These are phyloP conservation scores for Deilephila elpenor DNA, from an alignment of 2,888 invertebrate genomes.

Conservation along the genomic window DNA sequence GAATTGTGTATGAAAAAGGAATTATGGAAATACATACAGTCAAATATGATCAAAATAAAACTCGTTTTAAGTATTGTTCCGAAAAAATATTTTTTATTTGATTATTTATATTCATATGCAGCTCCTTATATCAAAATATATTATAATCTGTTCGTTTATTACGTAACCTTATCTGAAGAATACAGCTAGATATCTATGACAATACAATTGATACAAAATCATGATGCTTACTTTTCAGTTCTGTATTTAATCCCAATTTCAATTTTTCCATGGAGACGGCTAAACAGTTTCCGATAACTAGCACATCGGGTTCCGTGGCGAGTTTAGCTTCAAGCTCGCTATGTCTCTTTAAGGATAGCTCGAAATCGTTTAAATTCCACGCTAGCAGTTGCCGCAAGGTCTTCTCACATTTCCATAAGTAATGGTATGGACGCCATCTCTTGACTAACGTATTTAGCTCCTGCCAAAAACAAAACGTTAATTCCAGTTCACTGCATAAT, in stretches of 20 bases:
- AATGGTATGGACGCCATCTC: slow-evolving; percentile 94
- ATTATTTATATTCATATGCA: too few species aligned
- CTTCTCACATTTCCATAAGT: slow-evolving; percentile 94
- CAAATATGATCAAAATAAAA: too few species aligned
- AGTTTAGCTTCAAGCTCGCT: slow-evolving; percentile 91
- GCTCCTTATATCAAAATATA: too few species aligned
- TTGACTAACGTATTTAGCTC: slow-evolving; percentile 92
- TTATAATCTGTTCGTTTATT: too few species aligned
- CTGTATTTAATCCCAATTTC: slow-evolving; percentile 93
- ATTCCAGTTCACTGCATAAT: slow-evolving; percentile 20
- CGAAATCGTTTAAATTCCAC: slow-evolving; percentile 90
- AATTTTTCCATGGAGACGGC: slow-evolving; percentile 93
- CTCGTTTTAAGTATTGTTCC: too few species aligned
- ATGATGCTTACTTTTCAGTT: slow-evolving; percentile 88
- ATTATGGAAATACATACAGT: neutral
- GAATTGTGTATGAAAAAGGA: neutral
- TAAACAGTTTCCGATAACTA: slow-evolving; percentile 89
- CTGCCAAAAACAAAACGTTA: slow-evolving; percentile 64
- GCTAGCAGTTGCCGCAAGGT: slow-evolving; percentile 90
- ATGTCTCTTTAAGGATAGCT: slow-evolving; percentile 89
- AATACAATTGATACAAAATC: neutral
- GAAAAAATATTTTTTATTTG: too few species aligned
- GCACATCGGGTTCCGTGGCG: slow-evolving; percentile 89
- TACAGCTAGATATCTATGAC: neutral
- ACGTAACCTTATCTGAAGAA: neutral